Base-by-base conservation (phyloP, 2,888 invertebrate species). In the Deilephila porcellus region DNA sequence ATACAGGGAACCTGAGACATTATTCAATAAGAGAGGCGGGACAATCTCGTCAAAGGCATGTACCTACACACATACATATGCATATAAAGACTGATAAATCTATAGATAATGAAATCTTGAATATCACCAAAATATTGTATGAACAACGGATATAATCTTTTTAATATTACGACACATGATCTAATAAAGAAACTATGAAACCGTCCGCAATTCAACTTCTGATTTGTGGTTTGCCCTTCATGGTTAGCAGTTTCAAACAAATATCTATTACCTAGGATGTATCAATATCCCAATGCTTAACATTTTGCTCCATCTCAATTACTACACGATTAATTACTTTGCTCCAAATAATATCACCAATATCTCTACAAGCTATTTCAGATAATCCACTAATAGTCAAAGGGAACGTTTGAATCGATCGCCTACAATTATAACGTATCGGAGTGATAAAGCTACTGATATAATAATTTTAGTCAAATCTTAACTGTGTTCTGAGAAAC, bases 141-240 rank as follows among this genome's bases (percentile, higher is more conserved):
- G 6, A 62, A 62, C 62, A 62, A 4, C 29, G 62, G 11, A 62
- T 29, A 7, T 8, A 29, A 29, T 3, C n/a, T 60, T 60, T 20
- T 60, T 25, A 25, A 59, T n/a, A 59, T 59, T 25, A 60, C 60
- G 60, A 60, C 14, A 17, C 17, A 60, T 60, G 29, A 60, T 56
- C 56, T n/a, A n/a, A n/a, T 56, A n/a, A 56, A 56, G 56, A 56
- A 56, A 56, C 56, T 56, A n/a, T 56, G 56, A 56, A 56, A n/a
- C 56, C n/a, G n/a, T 56, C 5, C 56, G 56, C 56, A 56, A 56
- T 6, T 56, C 56, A 56, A 56, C 56, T n/a, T 56, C 19, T 56
- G 56, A 56, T 56, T 56, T 56, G 56, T n/a, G 56, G 56, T 56
- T 56, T n/a, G 56, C 56, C 56, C 56, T 56, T 56, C 56, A 56